A percentile compares a stretch with the other conserved stretches of the same genome.
Conservation (phyloP, 2,888 invertebrate species). For the Melikaiella ostensackeni region DNA sequence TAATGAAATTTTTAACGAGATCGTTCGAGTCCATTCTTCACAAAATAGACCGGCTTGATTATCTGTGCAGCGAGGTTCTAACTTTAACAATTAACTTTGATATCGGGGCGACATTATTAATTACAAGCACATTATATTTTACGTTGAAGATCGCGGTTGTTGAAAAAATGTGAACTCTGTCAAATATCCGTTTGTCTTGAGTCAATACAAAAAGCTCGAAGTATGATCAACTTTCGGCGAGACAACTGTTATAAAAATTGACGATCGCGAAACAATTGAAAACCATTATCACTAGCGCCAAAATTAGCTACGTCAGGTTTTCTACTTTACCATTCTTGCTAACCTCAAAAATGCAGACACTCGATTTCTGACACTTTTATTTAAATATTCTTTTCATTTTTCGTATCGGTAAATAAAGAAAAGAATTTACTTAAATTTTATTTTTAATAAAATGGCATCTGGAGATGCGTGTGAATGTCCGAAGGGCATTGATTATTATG, state of each 20-base stretch:
- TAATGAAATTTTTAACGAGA: slow-evolving; percentile 48
- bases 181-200: slow-evolving; percentile 41
- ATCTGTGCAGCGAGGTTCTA: neutral
- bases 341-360: slow-evolving; percentile 16
- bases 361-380: neutral
- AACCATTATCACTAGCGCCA: slow-evolving; percentile 2
- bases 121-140: slow-evolving; percentile 43
- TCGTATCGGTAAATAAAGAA: neutral
- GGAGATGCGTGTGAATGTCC: slow-evolving; percentile 34
- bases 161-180: slow-evolving; percentile 54
- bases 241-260: slow-evolving; percentile 28
- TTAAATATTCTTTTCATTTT: neutral
- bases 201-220: slow-evolving; percentile 3
- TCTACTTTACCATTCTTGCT: slow-evolving; percentile 16
- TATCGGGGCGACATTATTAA: slow-evolving; percentile 41
- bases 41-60: neutral
- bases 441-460: slow-evolving; percentile 23
- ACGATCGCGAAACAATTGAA: slow-evolving; percentile 32
- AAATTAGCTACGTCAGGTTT: neutral
- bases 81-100: slow-evolving; percentile 9
- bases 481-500: slow-evolving; percentile 86
- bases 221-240: neutral
- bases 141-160: slow-evolving; percentile 51
- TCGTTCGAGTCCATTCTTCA: slow-evolving; percentile 49
- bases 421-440: neutral